Evolutionary conservation across 23 tunicate genomes (phyloP).

Genomic region (Trididemnum miniatum): DNA sequence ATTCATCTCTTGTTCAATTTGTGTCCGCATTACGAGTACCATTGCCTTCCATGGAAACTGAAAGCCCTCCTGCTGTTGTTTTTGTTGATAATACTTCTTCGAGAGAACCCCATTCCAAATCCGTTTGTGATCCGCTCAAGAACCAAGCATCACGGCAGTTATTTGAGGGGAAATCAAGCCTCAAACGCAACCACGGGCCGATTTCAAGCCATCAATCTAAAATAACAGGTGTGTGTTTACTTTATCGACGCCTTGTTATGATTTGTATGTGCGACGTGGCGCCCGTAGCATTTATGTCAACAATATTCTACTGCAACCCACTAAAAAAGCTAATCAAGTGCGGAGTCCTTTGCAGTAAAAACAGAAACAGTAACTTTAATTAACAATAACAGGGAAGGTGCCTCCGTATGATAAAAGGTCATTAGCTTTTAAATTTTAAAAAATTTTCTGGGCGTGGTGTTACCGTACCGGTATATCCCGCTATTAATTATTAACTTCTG

Average conservation of each 20-base stretch:
- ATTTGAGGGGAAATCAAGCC: not conserved
- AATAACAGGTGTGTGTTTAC: slow-evolving; percentile 30
- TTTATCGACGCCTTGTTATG: not conserved
- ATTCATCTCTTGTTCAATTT: not conserved
- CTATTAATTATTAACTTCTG: no score
- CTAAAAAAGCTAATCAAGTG: no score
- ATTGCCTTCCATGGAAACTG: not conserved
- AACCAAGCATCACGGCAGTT: slow-evolving; percentile 1
- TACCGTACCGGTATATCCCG: no score
- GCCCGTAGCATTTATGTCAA: not conserved
- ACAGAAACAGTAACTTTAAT: no score
- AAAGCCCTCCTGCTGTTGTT: not conserved
- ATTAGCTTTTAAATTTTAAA: no score
- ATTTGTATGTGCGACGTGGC: not conserved
- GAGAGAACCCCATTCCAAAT: not conserved
- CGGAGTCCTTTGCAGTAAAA: no score
- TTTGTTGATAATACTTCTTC: not conserved
- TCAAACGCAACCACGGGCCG: not conserved
- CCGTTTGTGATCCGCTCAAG: not conserved
- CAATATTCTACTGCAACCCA: not conserved
- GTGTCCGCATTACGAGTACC: slow-evolving; percentile 17
- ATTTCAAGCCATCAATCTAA: not conserved
- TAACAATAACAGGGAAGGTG: no score
- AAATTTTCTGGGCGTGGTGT: no score
- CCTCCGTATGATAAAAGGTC: no score